Evolutionary conservation across 2,888 invertebrate genomes (phyloP).

Genomic region (Lucinisca nassula): DNA sequence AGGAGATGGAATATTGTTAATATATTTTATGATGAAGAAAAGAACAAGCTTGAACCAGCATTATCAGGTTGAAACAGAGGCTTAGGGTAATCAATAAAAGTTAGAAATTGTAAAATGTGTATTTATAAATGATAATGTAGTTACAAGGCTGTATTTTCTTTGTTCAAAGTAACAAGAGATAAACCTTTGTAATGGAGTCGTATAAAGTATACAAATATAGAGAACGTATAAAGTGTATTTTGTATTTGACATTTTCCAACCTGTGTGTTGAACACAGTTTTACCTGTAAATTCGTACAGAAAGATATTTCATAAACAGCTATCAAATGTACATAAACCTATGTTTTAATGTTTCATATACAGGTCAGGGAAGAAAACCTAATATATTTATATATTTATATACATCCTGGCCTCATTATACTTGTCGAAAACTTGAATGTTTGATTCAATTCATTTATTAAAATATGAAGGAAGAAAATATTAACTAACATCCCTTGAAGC

Average conservation of each 20-base stretch:
- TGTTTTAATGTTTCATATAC: slow-evolving; percentile 3
- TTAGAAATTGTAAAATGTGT: slow-evolving; percentile 12
- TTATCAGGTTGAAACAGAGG: neutral
- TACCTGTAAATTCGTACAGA: neutral
- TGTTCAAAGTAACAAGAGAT: slow-evolving; percentile 16
- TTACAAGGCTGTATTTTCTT: slow-evolving; percentile 6
- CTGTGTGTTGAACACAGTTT: neutral
- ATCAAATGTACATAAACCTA: neutral
- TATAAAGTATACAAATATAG: neutral
- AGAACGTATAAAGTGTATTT: slow-evolving; percentile 14
- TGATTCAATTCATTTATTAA: too few relatives aligned
- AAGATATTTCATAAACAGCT: slow-evolving; percentile 9
- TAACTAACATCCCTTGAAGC: too few relatives aligned
- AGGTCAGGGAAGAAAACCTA: neutral
- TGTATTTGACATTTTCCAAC: slow-evolving; percentile 10
- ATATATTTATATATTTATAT: too few relatives aligned
- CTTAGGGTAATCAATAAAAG: neutral
- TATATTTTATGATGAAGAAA: neutral
- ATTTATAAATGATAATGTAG: slow-evolving; percentile 14
- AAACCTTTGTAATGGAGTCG: slow-evolving; percentile 4
- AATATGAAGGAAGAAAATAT: too few relatives aligned
- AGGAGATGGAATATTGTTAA: too few relatives aligned
- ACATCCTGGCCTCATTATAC: too few relatives aligned
- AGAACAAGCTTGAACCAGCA: neutral
- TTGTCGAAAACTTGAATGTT: too few relatives aligned